Conservation (phyloP, 2,797 vertebrate species). For the Uromys caudimaculatus region DNA sequence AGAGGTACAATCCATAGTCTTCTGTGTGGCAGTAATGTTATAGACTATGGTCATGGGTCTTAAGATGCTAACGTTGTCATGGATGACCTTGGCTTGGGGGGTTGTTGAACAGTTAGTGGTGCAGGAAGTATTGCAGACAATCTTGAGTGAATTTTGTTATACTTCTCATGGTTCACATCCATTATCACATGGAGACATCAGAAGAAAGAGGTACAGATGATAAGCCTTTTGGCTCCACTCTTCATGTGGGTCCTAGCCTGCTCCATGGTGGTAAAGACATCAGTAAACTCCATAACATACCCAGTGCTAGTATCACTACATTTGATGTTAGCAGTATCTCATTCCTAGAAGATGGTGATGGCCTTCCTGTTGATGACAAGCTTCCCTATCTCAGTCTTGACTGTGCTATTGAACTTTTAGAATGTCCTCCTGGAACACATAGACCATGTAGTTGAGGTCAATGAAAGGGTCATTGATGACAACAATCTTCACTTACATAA, state of each 20-base stretch:
- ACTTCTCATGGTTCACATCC: too few species aligned
- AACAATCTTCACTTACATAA: neutral
- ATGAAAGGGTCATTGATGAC: neutral
- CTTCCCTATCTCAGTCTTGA: neutral
- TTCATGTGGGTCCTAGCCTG: neutral
- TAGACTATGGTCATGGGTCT: too few species aligned
- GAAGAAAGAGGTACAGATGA: neutral
- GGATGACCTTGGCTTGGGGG: too few species aligned
- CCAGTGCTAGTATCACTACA: neutral
- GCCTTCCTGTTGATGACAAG: neutral
- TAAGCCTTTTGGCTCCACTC: neutral
- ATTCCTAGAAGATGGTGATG: neutral
- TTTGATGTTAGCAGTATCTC: neutral
- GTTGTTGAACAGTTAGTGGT: too few species aligned
- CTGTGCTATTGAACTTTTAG: neutral
- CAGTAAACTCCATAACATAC: neutral
- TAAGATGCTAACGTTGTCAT: too few species aligned
- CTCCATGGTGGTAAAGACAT: neutral
- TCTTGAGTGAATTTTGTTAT: too few species aligned
- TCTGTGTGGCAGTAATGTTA: too few species aligned
- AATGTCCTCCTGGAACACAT: neutral
- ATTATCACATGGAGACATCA: neutral
- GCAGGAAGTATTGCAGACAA: too few species aligned
- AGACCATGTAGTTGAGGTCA: neutral
- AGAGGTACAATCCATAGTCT: too few species aligned